phyloP scores from a whole-genome alignment of 2,113 vertebrate genomes.

The Stictonetta naevosa region DNA sequence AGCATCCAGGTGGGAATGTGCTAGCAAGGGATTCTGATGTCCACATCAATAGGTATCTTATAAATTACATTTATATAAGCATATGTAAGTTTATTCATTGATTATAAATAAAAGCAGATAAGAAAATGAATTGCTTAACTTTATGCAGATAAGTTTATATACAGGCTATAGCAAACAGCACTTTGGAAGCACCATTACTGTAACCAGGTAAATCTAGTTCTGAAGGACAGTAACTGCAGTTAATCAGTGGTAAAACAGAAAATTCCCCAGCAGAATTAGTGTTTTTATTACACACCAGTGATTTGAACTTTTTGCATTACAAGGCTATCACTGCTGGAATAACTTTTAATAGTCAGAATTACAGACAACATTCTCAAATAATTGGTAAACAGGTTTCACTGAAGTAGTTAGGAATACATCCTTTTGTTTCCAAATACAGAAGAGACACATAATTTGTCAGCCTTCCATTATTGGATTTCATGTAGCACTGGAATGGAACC shows the following conservation, averaged over 20 bases:
- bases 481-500: slow-evolving; percentile 70
- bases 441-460: slow-evolving; percentile 41
- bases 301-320: neutral
- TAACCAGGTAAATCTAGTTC: neutral
- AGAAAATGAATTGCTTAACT: neutral
- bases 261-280: neutral
- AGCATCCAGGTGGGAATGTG: neutral
- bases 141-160: neutral
- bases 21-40: neutral
- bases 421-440: slow-evolving; percentile 53
- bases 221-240: neutral
- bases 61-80: neutral
- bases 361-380: neutral
- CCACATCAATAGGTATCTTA: neutral
- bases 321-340: neutral
- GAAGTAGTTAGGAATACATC: neutral
- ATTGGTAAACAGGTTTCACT: neutral
- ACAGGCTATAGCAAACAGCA: neutral
- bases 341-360: neutral
- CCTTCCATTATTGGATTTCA: neutral
- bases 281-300: neutral
- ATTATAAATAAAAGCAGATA: neutral
- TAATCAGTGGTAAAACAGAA: neutral
- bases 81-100: neutral
- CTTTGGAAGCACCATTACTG: neutral